Evolutionary conservation across 1,140 invertebrate genomes (phyloP).

Genomic region (Caenorhabditis inopinata): DNA sequence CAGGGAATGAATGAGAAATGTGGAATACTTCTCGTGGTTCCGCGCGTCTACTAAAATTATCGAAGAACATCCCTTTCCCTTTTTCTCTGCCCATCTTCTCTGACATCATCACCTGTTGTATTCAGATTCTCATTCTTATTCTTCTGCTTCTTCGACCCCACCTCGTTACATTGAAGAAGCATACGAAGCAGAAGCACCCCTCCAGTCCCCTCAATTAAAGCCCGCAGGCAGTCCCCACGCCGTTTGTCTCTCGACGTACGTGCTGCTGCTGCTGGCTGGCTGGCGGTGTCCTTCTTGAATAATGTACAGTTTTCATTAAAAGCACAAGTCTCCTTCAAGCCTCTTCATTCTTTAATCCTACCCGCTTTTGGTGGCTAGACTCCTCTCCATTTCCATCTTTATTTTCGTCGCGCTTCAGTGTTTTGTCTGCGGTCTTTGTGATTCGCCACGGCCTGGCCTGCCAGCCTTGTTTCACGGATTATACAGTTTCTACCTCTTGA

Average conservation of each 20-base stretch:
- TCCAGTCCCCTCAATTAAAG: constrained; percentile 22
- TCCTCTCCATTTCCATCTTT: too few species aligned
- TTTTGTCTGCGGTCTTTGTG: constrained; percentile 23
- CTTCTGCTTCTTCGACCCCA: constrained; percentile 23
- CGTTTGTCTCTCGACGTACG: neutral
- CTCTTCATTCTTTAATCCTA: neutral
- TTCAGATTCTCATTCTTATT: too few species aligned
- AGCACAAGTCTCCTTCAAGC: neutral
- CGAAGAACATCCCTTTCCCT: neutral
- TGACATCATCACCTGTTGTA: constrained; percentile 2
- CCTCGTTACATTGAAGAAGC: neutral
- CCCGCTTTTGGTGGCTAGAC: neutral
- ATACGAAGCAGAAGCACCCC: too few species aligned
- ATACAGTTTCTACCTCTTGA: neutral
- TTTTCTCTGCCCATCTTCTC: too few species aligned
- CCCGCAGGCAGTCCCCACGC: too few species aligned
- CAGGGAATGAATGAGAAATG: too few species aligned
- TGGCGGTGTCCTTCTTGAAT: neutral
- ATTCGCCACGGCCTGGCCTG: neutral
- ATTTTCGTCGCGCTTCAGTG: neutral
- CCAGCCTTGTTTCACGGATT: neutral
- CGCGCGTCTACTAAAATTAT: neutral
- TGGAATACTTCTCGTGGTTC: constrained; percentile 11
- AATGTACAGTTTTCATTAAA: constrained; percentile 6
- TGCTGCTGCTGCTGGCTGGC: too few species aligned